Evolutionary conservation across 1,140 invertebrate genomes (phyloP).

Genomic region (Saccostrea glomerata): DNA sequence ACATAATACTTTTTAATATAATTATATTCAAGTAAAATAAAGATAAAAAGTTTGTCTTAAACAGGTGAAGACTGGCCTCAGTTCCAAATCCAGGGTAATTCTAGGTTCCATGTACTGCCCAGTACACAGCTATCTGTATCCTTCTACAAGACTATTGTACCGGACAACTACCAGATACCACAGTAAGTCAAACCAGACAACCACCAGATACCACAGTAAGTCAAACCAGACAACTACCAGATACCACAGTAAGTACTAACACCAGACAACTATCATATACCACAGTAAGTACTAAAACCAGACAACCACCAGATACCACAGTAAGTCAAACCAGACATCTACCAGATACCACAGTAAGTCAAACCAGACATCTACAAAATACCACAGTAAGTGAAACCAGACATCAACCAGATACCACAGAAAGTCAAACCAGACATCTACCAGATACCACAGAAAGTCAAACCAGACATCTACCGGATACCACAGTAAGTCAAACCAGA

Average conservation of each 20-base stretch:
- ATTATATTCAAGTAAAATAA: too few species aligned
- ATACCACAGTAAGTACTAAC: slow-evolving; percentile 83
- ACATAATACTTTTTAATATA: too few species aligned
- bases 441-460: too few species aligned
- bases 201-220: slow-evolving; percentile 87
- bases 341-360: too few species aligned
- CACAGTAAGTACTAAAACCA: slow-evolving; percentile 83
- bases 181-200: slow-evolving; percentile 69
- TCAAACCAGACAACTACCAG: slow-evolving; percentile 86
- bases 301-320: too few species aligned
- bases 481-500: too few species aligned
- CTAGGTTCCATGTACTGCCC: slow-evolving; percentile 87
- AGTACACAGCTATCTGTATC: slow-evolving; percentile 86
- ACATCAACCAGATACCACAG: too few species aligned
- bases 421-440: too few species aligned
- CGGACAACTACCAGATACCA: slow-evolving; percentile 87
- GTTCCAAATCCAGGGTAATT: slow-evolving; percentile 85
- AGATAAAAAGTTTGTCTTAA: neutral
- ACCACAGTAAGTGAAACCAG: too few species aligned
- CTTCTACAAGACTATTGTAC: slow-evolving; percentile 88
- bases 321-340: too few species aligned
- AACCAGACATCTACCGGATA: too few species aligned
- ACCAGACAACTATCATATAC: slow-evolving; percentile 85
- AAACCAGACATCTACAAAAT: too few species aligned
- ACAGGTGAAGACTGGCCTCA: slow-evolving; percentile 88